Base-by-base conservation (phyloP, 2,888 invertebrate species). In the Eupeodes luniger region DNA sequence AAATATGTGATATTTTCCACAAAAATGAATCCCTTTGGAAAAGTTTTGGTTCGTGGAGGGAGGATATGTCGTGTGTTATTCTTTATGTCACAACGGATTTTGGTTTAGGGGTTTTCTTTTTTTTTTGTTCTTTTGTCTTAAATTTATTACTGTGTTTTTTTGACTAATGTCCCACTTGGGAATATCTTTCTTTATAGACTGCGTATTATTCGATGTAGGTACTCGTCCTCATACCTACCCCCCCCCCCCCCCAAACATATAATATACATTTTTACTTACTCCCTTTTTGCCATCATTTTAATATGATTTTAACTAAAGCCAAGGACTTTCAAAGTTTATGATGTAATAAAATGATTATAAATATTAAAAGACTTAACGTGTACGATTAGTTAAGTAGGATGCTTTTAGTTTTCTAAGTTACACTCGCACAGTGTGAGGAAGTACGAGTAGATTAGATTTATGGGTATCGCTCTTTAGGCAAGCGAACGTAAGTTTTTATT, bases 71-170 rank as follows among this genome's bases (percentile, higher is more conserved):
- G 14, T 47, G 40, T 62, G 64, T 47, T 64, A 27, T 64, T 47
- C 47, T 64, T 64, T 64, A 47, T 67, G 67, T 34, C 67, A 9
- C 34, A 36, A 67, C 27, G 51, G 67, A 16, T 67, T 67, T 67
- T 34, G n/a, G 27, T 49, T 70, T 53, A 2, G n/a, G n/a, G 4
- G 12, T n/a, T n/a, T 51, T 27, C 10, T 67, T 36, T 0, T 34
- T 19, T n/a, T 67, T 67, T 69, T 53, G 51, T 27, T 27, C 5
- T 36, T 40, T 9, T 64, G 40, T 19, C 19, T 53, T 55, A 14
- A 55, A 70, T 70, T 70, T 70, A 70, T 70, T 70, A 55, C 70
- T 55, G 53, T 55, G 16, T 69, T 69, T 53, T 53, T 69, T 40
- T 70, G 55, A 70, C 12, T 70, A 70, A 70, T 70, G 70, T 9